Conservation (phyloP, 2,797 vertebrate species). For the Gallinago stenura region DNA sequence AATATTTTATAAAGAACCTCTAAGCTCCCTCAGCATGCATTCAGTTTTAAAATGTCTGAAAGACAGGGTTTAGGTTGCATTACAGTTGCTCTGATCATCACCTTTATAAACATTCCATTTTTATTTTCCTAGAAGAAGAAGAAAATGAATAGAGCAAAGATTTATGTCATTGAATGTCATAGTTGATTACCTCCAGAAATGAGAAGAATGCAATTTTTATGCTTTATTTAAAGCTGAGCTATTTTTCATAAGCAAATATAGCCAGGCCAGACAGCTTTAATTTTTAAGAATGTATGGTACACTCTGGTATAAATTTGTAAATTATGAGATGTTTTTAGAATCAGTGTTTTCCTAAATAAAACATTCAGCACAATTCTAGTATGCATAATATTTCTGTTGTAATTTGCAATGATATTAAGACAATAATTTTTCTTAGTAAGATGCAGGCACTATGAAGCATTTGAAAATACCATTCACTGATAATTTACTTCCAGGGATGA, state of each 20-base stretch:
- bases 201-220: conserved; percentile 79
- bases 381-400: conserved; percentile 28
- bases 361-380: background rate
- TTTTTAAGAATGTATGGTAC: conserved; percentile 72
- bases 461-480: conserved; percentile 6
- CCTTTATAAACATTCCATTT: conserved; percentile 69
- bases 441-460: background rate
- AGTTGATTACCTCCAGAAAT: conserved; percentile 79
- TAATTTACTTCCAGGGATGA: conserved; percentile 1
- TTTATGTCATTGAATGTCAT: conserved; percentile 77
- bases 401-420: conserved; percentile 49
- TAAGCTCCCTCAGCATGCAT: background rate
- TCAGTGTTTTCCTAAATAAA: conserved; percentile 65
- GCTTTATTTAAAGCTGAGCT: conserved; percentile 74
- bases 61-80: background rate
- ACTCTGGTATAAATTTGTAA: conserved; percentile 61
- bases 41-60: conserved; percentile 6
- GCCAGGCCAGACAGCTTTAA: conserved; percentile 65
- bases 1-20: background rate
- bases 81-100: conserved; percentile 35
- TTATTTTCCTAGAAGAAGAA: conserved; percentile 69
- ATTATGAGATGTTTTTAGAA: conserved; percentile 53
- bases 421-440: conserved; percentile 39
- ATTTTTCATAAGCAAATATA: conserved; percentile 76
- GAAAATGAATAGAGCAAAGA: conserved; percentile 73